Evolutionary conservation across 2,113 vertebrate species (phyloP).

Genomic region (Madoqua kirkii): DNA sequence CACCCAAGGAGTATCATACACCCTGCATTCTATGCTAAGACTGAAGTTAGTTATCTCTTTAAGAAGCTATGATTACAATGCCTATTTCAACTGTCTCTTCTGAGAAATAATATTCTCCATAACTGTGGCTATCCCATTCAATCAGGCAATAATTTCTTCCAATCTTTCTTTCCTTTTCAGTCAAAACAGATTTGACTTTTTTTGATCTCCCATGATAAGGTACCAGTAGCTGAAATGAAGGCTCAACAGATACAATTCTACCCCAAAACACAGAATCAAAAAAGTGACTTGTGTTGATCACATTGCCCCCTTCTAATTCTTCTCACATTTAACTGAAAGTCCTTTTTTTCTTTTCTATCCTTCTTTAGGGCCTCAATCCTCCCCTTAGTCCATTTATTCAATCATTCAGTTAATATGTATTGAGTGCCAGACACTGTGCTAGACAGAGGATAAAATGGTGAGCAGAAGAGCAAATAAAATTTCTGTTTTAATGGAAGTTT

Average conservation of each 20-base stretch:
- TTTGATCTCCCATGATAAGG: neutral
- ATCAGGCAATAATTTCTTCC: neutral
- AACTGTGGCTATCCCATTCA: neutral
- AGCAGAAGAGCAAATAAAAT: neutral
- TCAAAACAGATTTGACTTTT: neutral
- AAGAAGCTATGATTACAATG: neutral
- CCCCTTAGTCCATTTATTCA: slow-evolving; percentile 31
- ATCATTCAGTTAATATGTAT: slow-evolving; percentile 31
- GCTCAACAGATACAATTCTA: neutral
- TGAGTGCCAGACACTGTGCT: slow-evolving; percentile 33
- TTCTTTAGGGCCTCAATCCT: neutral
- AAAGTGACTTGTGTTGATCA: neutral
- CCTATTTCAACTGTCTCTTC: neutral
- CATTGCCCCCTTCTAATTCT: neutral
- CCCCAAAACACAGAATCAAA: neutral
- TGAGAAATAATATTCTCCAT: neutral
- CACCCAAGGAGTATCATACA: neutral
- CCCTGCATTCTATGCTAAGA: rapidly evolving
- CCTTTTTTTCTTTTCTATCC: neutral
- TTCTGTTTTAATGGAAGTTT: slow-evolving; percentile 24
- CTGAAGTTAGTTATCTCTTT: neutral
- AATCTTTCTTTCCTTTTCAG: neutral
- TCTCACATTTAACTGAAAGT: neutral
- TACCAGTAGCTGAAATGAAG: neutral
- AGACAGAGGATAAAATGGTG: neutral